Conservation (phyloP, 2,797 vertebrate species). For the Tokudaia tokunoshimensis region DNA sequence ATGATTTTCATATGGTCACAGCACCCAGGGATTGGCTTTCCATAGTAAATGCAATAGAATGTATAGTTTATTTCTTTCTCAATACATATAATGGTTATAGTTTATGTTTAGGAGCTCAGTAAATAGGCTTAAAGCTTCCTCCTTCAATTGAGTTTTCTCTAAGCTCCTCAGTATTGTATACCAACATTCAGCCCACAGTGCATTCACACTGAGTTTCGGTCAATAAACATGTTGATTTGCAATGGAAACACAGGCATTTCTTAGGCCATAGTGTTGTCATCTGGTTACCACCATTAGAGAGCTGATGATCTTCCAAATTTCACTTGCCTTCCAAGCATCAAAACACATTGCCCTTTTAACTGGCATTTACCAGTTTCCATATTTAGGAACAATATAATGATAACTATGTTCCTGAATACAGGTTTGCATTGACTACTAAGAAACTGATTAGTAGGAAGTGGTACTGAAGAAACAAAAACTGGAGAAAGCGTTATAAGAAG, state of each 20-base stretch:
- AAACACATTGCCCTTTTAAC: conserved; percentile 62
- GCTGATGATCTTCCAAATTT: conserved; percentile 74
- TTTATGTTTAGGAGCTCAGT: conserved; percentile 64
- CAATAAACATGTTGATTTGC: conserved; percentile 71
- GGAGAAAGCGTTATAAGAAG: neutral
- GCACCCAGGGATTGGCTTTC: conserved; percentile 54
- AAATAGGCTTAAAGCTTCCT: conserved; percentile 70
- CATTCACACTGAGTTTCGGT: conserved; percentile 84
- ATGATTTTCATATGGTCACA: neutral
- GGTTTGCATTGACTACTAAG: conserved; percentile 8
- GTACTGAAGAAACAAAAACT: neutral
- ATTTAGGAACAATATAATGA: conserved; percentile 46
- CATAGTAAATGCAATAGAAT: conserved; percentile 42
- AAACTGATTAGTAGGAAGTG: neutral
- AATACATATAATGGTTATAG: conserved; percentile 13
- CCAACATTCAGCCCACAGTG: conserved; percentile 80
- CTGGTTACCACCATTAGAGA: conserved; percentile 82
- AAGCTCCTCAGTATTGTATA: conserved; percentile 42
- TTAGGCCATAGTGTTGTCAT: conserved; percentile 81
- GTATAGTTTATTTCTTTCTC: conserved; percentile 74
- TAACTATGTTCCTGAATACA: conserved; percentile 50
- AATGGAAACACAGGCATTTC: conserved; percentile 44
- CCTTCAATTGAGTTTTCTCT: conserved; percentile 48
- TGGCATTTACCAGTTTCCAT: conserved; percentile 58
- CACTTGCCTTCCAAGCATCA: conserved; percentile 76